Evolutionary conservation across 2,888 invertebrate species (phyloP), one percentile per base, ranked within the genome.

Genomic region (Schizaphis graminum): DNA sequence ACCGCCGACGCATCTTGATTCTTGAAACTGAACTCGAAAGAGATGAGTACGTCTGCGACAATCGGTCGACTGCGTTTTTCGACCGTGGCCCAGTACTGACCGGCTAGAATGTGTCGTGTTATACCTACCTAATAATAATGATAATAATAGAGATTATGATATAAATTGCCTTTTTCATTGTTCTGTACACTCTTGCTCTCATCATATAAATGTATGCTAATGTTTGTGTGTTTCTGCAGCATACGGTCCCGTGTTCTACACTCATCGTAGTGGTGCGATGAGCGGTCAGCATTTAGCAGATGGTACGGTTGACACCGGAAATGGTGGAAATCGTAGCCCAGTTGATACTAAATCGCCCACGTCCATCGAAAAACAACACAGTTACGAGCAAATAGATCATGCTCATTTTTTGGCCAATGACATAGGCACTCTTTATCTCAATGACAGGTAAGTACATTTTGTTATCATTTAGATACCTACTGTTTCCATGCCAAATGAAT

Each of bases 351-450:
- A 67, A 67, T 61, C 91, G 1, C 5, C 85, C 3, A 56, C 85
- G 10, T 90, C 94, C 24, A 86, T 94, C 1, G 90, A 41, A 28
- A 94, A 94, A 56, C 94, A 94, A 28, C 86, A 94, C 13, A 94
- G 90, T 28, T 94, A 91, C 13, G 94, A 94, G n/a, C 94, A 97
- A 95, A 97, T 98, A 92, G 97, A 97, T 95, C 97, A 98, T 95
- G 96, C 97, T 84, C 96, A 96, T 94, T 97, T 97, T 95, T 97
- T 99, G 95, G 98, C 98, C 0, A 98, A 98, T 95, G 97, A 99
- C 96, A 97, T 99, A 95, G 98, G 98, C 3, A 97, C 97, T 16
- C 96, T 99, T 90, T 98, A 98, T 96, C 96, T 98, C 95, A 98
- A 97, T 94, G 97, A 98, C 91, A 98, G 98, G 95, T 99, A 21